phyloP scores from a whole-genome alignment of 2,888 invertebrate genomes.

The Hemicrepidius hirtus region DNA sequence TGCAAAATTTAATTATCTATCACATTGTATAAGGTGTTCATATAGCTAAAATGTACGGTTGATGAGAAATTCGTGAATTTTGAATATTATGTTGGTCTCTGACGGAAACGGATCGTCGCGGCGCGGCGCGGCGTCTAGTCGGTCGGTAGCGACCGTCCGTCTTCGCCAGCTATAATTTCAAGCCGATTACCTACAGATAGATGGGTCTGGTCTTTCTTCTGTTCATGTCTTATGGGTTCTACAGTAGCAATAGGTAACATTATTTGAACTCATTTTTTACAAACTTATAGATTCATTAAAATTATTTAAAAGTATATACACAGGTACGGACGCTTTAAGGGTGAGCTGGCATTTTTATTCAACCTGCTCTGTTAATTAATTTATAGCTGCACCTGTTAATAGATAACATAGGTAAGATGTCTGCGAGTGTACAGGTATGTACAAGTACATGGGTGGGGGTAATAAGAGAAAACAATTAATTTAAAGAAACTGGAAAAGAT shows the following conservation, averaged over 20 bases:
- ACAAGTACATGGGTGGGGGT: not conserved
- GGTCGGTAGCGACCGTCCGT: no score
- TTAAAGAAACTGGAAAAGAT: no score
- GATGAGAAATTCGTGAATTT: no score
- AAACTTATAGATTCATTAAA: slow-evolving; percentile 1
- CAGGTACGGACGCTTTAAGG: slow-evolving; percentile 20
- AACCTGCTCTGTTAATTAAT: slow-evolving; percentile 15
- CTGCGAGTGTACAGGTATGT: slow-evolving; percentile 37
- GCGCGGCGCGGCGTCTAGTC: no score
- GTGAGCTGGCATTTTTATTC: slow-evolving; percentile 57
- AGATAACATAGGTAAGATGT: slow-evolving; percentile 52
- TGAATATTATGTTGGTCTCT: no score
- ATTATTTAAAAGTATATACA: slow-evolving; percentile 10
- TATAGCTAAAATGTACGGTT: no score
- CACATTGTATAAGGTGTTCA: no score
- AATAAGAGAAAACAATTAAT: not conserved
- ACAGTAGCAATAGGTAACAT: slow-evolving; percentile 75
- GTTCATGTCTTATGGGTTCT: slow-evolving; percentile 80
- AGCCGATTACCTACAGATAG: no score
- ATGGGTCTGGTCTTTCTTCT: no score
- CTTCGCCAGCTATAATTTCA: no score
- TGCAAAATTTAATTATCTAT: no score
- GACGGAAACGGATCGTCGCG: no score
- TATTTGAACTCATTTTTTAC: slow-evolving; percentile 49
- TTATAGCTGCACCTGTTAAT: slow-evolving; percentile 31